Conservation (phyloP, 2,888 invertebrate genomes). For the Ectemnius lituratus region DNA sequence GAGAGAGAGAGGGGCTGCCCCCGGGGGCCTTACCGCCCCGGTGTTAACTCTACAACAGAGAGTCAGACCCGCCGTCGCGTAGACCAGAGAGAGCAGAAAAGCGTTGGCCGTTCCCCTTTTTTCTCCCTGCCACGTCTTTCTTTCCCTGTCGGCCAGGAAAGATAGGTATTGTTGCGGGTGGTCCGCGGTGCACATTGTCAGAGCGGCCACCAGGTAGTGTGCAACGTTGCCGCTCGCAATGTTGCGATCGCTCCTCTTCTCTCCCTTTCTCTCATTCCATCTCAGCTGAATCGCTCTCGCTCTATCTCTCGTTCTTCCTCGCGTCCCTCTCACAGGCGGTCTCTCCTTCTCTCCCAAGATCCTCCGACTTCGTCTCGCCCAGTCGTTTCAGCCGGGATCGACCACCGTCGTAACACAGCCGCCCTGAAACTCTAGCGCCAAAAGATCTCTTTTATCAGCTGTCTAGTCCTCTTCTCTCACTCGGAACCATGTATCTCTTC, state of each 20-base stretch:
- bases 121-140: conserved; percentile 39
- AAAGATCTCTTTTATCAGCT: conserved; percentile 44
- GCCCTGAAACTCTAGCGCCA: not conserved
- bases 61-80: not conserved
- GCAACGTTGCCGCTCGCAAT: conserved; percentile 76
- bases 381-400: conserved; percentile 1
- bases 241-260: conserved; percentile 63
- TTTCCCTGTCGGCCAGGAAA: conserved; percentile 66
- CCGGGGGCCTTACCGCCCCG: conserved; percentile 26
- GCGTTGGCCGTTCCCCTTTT: conserved; percentile 21
- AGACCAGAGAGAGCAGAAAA: conserved; percentile 39
- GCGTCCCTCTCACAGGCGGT: not conserved
- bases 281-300: conserved; percentile 42
- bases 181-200: conserved; percentile 76
- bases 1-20: too few species aligned
- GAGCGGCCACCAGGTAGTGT: conserved; percentile 75
- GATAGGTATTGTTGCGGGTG: conserved; percentile 76
- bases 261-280: conserved; percentile 38
- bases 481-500: not conserved
- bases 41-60: conserved; percentile 43
- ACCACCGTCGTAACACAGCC: too few species aligned
- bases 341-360: not conserved
- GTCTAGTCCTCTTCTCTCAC: conserved; percentile 8
- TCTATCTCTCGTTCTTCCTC: not conserved
- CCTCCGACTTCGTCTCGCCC: conserved; percentile 14